A percentile compares a stretch with the other conserved stretches of the same genome.
phyloP scores from a whole-genome alignment of 2,797 vertebrate genomes.

The Malacoctenus gilli region DNA sequence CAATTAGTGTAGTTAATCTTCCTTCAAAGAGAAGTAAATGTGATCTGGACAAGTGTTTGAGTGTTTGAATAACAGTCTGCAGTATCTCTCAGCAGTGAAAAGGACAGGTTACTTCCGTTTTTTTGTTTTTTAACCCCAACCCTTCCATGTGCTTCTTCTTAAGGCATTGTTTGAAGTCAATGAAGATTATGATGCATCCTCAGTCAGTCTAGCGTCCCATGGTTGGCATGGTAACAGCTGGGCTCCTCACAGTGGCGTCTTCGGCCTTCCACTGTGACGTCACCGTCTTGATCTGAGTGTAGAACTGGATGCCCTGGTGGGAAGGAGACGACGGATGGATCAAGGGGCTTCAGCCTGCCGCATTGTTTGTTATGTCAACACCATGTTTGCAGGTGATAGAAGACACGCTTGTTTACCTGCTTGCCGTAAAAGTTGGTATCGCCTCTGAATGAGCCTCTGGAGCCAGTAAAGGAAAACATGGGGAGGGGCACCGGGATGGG shows the following conservation, averaged over 20 bases:
- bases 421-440: conserved; percentile 99
- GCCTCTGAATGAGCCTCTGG: conserved; percentile 95
- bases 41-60: conserved; percentile 7
- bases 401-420: conserved; percentile 82
- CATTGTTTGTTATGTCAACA: no score
- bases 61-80: conserved; percentile 13
- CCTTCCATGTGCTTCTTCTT: conserved; percentile 14
- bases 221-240: conserved; percentile 94
- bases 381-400: no score
- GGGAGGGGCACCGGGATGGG: conserved; percentile 97
- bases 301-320: conserved; percentile 91
- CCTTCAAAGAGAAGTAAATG: background rate
- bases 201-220: conserved; percentile 86
- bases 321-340: conserved; percentile 4
- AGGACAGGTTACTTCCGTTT: conserved; percentile 4
- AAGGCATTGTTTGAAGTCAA: conserved; percentile 62
- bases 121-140: no score
- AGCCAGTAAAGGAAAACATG: conserved; percentile 99
- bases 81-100: conserved; percentile 9
- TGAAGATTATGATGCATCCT: conserved; percentile 14
- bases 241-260: conserved; percentile 87
- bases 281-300: conserved; percentile 94
- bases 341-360: background rate
- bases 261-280: conserved; percentile 96
- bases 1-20: conserved; percentile 4